Evolutionary conservation across 1,140 invertebrate species (phyloP), one percentile per base, ranked within the genome.

Genomic region (Ceratina japonica): DNA sequence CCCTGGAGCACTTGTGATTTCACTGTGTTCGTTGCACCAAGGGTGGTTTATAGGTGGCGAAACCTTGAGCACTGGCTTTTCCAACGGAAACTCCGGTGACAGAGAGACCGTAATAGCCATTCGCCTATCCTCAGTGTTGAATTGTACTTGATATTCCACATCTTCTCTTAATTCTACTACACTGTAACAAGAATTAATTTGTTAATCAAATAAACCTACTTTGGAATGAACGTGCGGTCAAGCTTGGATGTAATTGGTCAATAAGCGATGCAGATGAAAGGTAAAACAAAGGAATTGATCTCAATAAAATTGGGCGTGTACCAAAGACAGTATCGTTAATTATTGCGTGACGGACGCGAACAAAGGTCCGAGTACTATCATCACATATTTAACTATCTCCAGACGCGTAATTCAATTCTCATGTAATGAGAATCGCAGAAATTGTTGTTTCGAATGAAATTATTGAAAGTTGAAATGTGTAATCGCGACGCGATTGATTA

Each of bases 71-170:
- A 94, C 92, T 49, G 96, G 96, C 85, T 95, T 96, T 86, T 96
- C 95, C 87, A 95, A 93, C 58, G 96, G 96, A 92, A 96, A 97
- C 76, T 96, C 94, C 15, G 94, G 93, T 18, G 93, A 91, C 66
- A 97, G 85, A 15, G 94, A 91, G 22, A 96, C 94, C 87, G 94
- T 93, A 84, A 96, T 91, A 76, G 93, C 93, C 90, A 96, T 94
- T 86, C 94, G 93, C 76, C 93, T 94, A 15, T 93, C 93, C 62
- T 94, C 94, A 69, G 94, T 93, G 70, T 91, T 88, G 87, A 97
- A 97, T 88, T 94, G 93, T 37, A 96, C 93, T 86, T 94, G 94
- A 89, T 96, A 97, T 86, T 96, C 95, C 37, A 93, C 91, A 89
- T 95, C 94, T 91, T 96, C 94, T 79, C 91, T 93, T 16, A 96